phyloP scores from a whole-genome alignment of 1,140 invertebrate genomes.

The Drosophila simulans region DNA sequence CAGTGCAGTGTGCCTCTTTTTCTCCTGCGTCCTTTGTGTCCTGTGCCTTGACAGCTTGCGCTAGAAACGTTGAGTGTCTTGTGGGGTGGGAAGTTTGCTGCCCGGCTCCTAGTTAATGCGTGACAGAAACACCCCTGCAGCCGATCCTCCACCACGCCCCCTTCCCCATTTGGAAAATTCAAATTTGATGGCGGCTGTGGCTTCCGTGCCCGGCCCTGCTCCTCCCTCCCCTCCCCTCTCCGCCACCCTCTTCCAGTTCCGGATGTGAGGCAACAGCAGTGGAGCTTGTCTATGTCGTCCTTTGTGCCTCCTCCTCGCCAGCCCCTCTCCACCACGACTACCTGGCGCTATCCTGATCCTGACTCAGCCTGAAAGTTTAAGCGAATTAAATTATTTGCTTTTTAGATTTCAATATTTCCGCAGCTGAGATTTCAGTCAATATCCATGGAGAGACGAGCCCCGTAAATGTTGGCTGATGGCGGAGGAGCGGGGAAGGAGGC shows the following conservation, averaged over 20 bases:
- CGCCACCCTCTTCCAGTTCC: constrained; percentile 19
- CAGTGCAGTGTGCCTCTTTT: neutral
- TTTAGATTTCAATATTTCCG: constrained; percentile 83
- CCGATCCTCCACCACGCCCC: neutral
- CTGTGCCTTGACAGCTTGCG: constrained; percentile 66
- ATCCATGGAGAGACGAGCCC: constrained; percentile 26
- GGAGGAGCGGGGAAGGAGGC: constrained; percentile 12
- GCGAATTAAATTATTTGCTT: constrained; percentile 83
- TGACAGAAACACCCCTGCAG: constrained; percentile 53
- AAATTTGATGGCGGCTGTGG: constrained; percentile 77
- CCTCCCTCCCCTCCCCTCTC: constrained; percentile 17
- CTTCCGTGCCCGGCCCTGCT: constrained; percentile 36
- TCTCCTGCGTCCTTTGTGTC: constrained; percentile 22
- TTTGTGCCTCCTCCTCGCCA: constrained; percentile 14
- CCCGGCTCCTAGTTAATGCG: constrained; percentile 66
- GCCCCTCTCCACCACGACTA: neutral
- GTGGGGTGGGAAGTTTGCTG: constrained; percentile 33
- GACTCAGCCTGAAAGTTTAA: constrained; percentile 68
- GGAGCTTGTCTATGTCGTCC: constrained; percentile 68
- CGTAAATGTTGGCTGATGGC: constrained; percentile 5
- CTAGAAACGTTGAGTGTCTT: constrained; percentile 73
- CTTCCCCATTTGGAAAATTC: constrained; percentile 55
- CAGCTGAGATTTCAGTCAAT: constrained; percentile 79
- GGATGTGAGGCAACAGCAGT: constrained; percentile 66
- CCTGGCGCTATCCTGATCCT: constrained; percentile 20